Evolutionary conservation across 2,113 vertebrate genomes (phyloP).

Genomic region (Hylia prasina): DNA sequence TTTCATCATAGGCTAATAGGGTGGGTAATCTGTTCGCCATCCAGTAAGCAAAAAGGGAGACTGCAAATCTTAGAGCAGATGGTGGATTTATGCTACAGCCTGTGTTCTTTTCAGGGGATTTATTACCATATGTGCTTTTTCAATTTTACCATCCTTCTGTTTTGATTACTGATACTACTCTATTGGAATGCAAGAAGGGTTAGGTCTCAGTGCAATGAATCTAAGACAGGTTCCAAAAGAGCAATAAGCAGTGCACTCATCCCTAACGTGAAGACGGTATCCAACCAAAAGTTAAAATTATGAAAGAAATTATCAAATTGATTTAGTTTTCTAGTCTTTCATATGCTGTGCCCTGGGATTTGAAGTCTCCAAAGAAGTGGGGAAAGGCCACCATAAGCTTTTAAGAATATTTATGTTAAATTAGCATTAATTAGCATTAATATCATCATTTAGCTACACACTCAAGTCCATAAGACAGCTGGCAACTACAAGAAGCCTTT

Average conservation of each 20-base stretch:
- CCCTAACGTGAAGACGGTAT: not conserved
- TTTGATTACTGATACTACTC: conserved; percentile 6
- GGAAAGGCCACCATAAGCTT: not conserved
- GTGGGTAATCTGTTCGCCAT: conserved; percentile 3
- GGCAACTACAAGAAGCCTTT: not conserved
- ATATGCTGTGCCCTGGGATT: not conserved
- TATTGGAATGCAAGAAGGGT: not conserved
- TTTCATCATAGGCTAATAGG: not conserved
- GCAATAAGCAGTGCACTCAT: not conserved
- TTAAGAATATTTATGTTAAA: not conserved
- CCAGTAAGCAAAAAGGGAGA: not conserved
- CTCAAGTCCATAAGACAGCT: not conserved
- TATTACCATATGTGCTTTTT: conserved; percentile 9
- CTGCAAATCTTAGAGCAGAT: conserved; percentile 19
- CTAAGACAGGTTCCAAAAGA: not conserved
- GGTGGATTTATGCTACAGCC: conserved; percentile 5
- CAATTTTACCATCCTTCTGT: conserved; percentile 6
- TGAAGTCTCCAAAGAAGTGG: not conserved
- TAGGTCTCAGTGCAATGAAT: not conserved
- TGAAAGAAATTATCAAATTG: not conserved
- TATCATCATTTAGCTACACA: not conserved
- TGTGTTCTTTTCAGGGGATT: conserved; percentile 25
- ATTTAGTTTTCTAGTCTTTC: not conserved
- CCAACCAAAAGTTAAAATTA: not conserved
- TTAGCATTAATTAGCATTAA: conserved; percentile 1